A percentile compares a stretch with the other conserved stretches of the same genome.
phyloP scores from a whole-genome alignment of 2,888 invertebrate species.

The Drosophila differens region DNA sequence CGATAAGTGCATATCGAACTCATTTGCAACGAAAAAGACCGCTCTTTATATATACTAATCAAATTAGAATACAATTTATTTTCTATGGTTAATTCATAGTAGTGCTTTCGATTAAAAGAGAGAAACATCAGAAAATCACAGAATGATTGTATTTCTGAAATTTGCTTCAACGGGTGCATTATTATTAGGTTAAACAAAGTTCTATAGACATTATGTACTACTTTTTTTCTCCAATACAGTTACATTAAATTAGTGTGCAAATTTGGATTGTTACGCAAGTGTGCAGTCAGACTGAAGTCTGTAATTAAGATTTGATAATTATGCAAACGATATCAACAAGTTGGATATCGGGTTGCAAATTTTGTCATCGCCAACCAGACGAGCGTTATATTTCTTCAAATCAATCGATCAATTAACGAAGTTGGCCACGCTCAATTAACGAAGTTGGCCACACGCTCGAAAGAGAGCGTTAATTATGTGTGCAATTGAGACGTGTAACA shows the following conservation, averaged over 20 bases:
- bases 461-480: conserved; percentile 21
- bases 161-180: background rate
- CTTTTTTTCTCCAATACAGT: background rate
- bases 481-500: conserved; percentile 9
- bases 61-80: background rate
- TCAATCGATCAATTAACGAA: conserved; percentile 8
- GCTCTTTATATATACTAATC: background rate
- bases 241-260: conserved; percentile 7
- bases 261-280: conserved; percentile 8
- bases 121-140: background rate
- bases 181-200: background rate
- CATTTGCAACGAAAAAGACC: background rate
- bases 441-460: conserved; percentile 1
- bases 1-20: conserved; percentile 10
- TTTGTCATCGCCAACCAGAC: conserved; percentile 24
- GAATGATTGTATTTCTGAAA: background rate
- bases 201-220: background rate
- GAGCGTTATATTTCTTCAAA: conserved; percentile 3
- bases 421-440: conserved; percentile 9
- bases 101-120: background rate
- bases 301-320: conserved; percentile 30
- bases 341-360: conserved; percentile 22
- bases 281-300: conserved; percentile 12
- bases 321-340: conserved; percentile 8
- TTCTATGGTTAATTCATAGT: background rate